Base-by-base conservation (phyloP, 2,888 invertebrate genomes). In the Eupeodes luniger region DNA sequence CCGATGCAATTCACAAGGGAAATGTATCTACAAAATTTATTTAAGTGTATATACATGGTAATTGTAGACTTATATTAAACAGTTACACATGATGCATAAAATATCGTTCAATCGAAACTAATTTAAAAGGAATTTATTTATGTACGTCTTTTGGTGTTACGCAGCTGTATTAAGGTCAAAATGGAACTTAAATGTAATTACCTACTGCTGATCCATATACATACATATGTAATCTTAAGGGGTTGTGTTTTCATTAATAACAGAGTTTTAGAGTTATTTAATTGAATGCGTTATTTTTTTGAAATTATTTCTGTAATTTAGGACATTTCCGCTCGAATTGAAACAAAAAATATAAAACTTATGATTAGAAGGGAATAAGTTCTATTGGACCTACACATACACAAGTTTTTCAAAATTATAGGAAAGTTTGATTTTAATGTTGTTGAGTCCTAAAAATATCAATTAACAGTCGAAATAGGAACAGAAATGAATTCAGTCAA, bases 1-100 rank as follows among this genome's bases (percentile, higher is more conserved):
- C 57, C 14, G 55, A 51, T 86, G 85, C 74, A 80, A 74, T 84
- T 70, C 53, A 80, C 59, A 87, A 80, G 84, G 76, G 84, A 80
- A 87, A 77, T 80, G 87, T 80, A 84, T 86, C 86, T 79, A 27
- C 27, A 27, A 27, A 27, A 27, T 2, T 2, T 27, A 27, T 40
- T 40, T 40, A 5, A 40, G 6, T 40, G 5, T 40, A 40, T 40
- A 9, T 40, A 9, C 40, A 66, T 79, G 75, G 75, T 80, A 79
- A 81, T 77, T 87, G 70, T 72, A 72, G 78, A 61, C 19, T 49
- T 36, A n/a, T 44, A 79, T 57, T 27, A 59, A 72, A 51, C 51
- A 61, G 66, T 61, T 75, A 78, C 69, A 67, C 47, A 62, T 77
- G 77, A 62, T 77, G 77, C 70, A 67, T 66, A 53, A 81, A 70